These are phyloP conservation scores for Scaptomyza parva DNA, from an alignment of 2,888 invertebrate species.

Conservation along the genomic window DNA sequence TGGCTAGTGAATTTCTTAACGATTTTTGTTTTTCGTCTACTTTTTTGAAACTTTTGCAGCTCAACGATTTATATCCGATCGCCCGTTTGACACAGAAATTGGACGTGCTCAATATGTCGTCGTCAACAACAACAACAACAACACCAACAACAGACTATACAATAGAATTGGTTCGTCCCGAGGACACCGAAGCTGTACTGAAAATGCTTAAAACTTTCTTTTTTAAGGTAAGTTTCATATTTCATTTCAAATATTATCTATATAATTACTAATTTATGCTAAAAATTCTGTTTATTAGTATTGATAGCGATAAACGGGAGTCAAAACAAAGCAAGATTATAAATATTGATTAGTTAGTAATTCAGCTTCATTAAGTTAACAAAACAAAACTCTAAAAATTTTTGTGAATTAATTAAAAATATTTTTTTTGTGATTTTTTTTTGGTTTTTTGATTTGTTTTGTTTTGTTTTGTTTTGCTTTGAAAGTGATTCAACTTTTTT, in stretches of 20 bases:
- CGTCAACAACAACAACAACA: slow-evolving; percentile 9
- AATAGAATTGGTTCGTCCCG: slow-evolving; percentile 84
- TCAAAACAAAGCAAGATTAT: slow-evolving; percentile 17
- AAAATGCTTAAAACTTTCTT: slow-evolving; percentile 87
- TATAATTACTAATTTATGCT: no score
- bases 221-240: slow-evolving; percentile 85
- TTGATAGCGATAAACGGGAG: not conserved
- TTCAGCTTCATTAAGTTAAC: slow-evolving; percentile 19
- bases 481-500: slow-evolving; percentile 22
- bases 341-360: slow-evolving; percentile 30
- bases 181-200: slow-evolving; percentile 86
- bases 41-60: slow-evolving; percentile 67
- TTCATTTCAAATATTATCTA: no score
- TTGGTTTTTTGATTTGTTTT: no score
- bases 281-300: no score
- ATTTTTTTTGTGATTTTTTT: not conserved
- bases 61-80: slow-evolving; percentile 84
- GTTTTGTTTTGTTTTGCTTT: no score
- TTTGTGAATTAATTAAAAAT: slow-evolving; percentile 31
- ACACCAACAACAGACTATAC: slow-evolving; percentile 60
- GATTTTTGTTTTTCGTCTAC: slow-evolving; percentile 56
- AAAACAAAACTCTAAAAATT: slow-evolving; percentile 10
- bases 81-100: slow-evolving; percentile 83
- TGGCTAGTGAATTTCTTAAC: slow-evolving; percentile 37
- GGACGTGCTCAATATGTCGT: slow-evolving; percentile 81